Percentiles rank a stretch among this genome's conserved stretches.
Evolutionary conservation across 2,113 vertebrate species (phyloP).

Genomic region (Trachemys scripta): DNA sequence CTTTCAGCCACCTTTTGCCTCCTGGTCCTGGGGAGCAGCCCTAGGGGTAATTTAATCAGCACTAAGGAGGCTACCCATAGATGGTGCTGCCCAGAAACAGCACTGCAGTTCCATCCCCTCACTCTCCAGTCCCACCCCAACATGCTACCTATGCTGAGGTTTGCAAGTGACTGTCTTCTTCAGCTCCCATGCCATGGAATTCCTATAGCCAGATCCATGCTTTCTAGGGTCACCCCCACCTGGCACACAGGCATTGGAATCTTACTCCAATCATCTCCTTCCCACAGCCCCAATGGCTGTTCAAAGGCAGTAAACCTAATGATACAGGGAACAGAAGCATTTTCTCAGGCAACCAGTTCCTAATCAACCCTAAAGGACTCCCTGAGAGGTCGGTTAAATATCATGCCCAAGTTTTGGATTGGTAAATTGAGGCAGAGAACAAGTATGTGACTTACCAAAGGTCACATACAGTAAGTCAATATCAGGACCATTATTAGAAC

Average conservation of each 20-base stretch:
- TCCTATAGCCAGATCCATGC: not conserved
- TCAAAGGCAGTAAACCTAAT: not conserved
- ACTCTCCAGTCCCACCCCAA: not conserved
- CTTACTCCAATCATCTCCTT: not conserved
- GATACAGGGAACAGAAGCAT: accelerated
- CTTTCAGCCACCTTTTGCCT: not conserved
- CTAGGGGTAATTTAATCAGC: not conserved
- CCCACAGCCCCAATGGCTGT: not conserved
- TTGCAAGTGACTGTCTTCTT: not conserved
- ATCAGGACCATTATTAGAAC: not conserved
- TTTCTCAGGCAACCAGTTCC: not conserved
- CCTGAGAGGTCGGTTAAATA: accelerated
- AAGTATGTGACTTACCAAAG: not conserved
- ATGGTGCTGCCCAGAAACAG: accelerated
- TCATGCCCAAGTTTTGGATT: not conserved
- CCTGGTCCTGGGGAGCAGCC: not conserved
- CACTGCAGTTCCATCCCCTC: not conserved
- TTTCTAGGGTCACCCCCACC: not conserved
- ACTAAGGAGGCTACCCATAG: accelerated
- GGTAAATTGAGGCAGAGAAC: not conserved
- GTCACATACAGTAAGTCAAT: not conserved
- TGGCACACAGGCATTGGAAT: not conserved
- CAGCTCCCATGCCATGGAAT: not conserved
- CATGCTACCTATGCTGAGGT: not conserved
- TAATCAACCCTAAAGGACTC: not conserved